Percentiles rank a stretch among this genome's conserved stretches.
phyloP scores from a whole-genome alignment of 2,797 vertebrate genomes.

The Dallia pectoralis region DNA sequence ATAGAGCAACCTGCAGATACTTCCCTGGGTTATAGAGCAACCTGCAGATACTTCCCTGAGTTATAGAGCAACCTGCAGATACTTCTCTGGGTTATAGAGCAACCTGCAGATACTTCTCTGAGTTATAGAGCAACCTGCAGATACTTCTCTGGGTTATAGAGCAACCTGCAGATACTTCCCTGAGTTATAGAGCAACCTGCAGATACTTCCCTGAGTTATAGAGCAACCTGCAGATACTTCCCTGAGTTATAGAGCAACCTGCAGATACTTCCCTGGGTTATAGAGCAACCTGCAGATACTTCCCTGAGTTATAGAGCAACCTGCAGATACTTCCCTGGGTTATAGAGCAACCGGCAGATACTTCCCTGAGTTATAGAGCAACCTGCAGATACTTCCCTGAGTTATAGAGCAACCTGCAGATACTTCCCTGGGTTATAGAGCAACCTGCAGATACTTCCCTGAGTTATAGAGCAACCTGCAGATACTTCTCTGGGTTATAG shows the following conservation, averaged over 20 bases:
- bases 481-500: constrained; percentile 42
- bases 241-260: constrained; percentile 49
- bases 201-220: constrained; percentile 41
- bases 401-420: constrained; percentile 39
- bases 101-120: too few species aligned
- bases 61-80: constrained; percentile 40
- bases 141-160: constrained; percentile 43
- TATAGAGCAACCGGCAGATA: constrained; percentile 30
- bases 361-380: constrained; percentile 46
- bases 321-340: constrained; percentile 36
- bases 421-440: constrained; percentile 43
- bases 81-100: too few species aligned
- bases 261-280: constrained; percentile 40
- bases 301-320: constrained; percentile 48
- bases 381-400: constrained; percentile 34
- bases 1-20: constrained; percentile 40
- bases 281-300: constrained; percentile 18
- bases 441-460: constrained; percentile 24
- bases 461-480: constrained; percentile 48
- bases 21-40: too few species aligned
- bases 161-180: too few species aligned
- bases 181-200: constrained; percentile 51
- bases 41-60: too few species aligned
- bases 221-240: constrained; percentile 18
- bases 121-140: constrained; percentile 38